Percentiles rank a stretch among this genome's conserved stretches.
phyloP scores from a whole-genome alignment of 2,113 vertebrate species.

The Origma solitaria region DNA sequence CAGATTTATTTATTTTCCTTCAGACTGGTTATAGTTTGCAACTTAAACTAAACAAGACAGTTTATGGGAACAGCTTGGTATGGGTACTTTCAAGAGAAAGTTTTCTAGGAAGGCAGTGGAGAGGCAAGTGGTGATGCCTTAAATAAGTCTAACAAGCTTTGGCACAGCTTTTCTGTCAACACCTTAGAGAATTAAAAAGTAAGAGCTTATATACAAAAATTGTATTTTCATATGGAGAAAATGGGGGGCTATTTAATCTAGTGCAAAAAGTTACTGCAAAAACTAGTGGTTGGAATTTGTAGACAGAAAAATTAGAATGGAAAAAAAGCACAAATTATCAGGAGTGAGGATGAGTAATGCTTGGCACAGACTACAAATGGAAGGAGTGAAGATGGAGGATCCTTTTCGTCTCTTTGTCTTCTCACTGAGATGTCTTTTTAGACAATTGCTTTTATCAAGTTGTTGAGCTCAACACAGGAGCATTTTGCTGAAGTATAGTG shows the following conservation, averaged over 20 bases:
- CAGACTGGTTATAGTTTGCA: neutral
- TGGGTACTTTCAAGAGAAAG: neutral
- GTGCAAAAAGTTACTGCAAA: neutral
- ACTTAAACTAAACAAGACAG: neutral
- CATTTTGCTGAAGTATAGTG: neutral
- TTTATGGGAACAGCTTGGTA: neutral
- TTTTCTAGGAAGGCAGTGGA: neutral
- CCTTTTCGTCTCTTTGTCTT: neutral
- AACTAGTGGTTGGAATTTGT: neutral
- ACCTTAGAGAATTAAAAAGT: neutral
- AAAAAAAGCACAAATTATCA: constrained; percentile 19
- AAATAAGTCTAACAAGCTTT: neutral
- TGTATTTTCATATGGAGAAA: neutral
- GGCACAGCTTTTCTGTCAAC: neutral
- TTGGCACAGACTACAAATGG: neutral
- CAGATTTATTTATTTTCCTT: neutral
- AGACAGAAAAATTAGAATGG: constrained; percentile 12
- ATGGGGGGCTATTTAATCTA: neutral
- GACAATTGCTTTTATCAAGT: neutral
- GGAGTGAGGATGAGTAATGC: neutral
- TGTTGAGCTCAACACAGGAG: neutral
- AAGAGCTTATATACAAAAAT: neutral
- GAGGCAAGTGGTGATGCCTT: neutral
- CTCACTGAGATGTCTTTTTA: neutral
- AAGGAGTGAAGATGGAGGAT: neutral